Evolutionary conservation across 2,113 vertebrate genomes (phyloP).

Genomic region (Nettapus auritus): DNA sequence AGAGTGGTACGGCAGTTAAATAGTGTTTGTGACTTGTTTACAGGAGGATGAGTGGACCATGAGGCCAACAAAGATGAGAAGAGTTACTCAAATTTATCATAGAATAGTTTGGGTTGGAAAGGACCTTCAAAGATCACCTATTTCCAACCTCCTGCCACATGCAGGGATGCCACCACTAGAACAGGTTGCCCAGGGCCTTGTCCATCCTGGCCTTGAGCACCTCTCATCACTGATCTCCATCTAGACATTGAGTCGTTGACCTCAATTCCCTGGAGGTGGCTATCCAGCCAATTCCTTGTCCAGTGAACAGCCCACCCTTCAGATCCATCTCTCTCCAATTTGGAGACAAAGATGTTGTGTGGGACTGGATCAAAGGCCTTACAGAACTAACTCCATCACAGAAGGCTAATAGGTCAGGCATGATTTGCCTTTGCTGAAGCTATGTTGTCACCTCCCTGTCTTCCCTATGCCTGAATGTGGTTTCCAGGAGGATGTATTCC

Average conservation of each 20-base stretch:
- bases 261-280: too few species aligned
- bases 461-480: background rate
- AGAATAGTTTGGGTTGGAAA: background rate
- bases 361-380: background rate
- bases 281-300: background rate
- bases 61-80: background rate
- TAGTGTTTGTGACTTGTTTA: background rate
- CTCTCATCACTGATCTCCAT: too few species aligned
- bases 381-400: background rate
- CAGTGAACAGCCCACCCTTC: background rate
- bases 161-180: too few species aligned
- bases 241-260: too few species aligned
- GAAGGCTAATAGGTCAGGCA: too few species aligned
- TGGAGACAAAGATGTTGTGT: background rate
- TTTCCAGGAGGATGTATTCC: background rate
- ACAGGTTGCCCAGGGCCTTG: too few species aligned
- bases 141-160: too few species aligned
- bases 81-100: background rate
- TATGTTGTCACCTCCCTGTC: background rate
- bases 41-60: background rate
- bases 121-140: too few species aligned
- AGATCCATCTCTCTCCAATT: background rate
- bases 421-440: background rate
- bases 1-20: background rate
- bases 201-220: too few species aligned